Evolutionary conservation across 2,113 vertebrate genomes (phyloP).

Genomic region (Motacilla tschutschensis): DNA sequence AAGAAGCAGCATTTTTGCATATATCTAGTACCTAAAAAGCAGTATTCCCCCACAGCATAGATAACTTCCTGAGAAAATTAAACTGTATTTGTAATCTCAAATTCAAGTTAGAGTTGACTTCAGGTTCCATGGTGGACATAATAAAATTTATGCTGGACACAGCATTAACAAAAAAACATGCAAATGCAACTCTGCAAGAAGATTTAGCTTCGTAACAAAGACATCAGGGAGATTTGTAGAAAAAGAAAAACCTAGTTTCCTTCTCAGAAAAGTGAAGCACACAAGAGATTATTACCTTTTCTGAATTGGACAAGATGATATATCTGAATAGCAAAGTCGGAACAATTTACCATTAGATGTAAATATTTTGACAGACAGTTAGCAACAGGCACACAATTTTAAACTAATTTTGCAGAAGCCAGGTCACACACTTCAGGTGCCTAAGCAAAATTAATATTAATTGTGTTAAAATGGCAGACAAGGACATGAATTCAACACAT

Average conservation of each 20-base stretch:
- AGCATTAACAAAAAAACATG: background rate
- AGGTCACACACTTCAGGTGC: background rate
- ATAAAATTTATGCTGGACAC: background rate
- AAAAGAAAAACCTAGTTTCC: background rate
- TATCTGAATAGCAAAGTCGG: background rate
- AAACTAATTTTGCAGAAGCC: background rate
- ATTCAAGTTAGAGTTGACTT: background rate
- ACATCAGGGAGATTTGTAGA: background rate
- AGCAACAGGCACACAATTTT: fast-evolving
- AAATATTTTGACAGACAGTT: background rate
- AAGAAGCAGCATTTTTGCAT: background rate
- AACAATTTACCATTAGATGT: background rate
- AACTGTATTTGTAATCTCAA: background rate
- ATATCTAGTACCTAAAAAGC: background rate
- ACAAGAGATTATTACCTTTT: background rate
- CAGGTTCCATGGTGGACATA: background rate
- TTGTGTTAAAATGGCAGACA: background rate
- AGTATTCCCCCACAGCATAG: background rate
- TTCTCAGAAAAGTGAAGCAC: background rate
- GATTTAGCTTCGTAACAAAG: background rate
- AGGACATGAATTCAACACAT: background rate
- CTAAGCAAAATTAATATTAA: background rate
- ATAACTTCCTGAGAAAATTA: background rate
- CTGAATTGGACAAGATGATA: background rate
- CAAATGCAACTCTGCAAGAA: background rate